These are phyloP conservation scores for Xiphophorus hellerii DNA, from an alignment of 2,113 vertebrate species.

Conservation along the genomic window DNA sequence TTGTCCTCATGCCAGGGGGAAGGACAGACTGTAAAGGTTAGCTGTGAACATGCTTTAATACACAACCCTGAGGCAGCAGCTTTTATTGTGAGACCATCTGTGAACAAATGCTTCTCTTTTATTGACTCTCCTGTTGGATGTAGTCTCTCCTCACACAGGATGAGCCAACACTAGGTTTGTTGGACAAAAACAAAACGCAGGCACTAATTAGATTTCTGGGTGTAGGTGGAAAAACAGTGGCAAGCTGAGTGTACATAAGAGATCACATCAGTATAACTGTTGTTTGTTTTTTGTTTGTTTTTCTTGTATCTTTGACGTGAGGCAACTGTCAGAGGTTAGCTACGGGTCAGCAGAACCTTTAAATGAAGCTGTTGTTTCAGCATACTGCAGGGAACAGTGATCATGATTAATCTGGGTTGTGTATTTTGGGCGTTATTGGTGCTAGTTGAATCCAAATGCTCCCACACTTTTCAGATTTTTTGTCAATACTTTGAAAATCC, in stretches of 20 bases:
- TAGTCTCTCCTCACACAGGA: conserved; percentile 34
- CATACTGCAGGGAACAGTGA: too few relatives aligned
- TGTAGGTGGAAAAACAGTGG: neutral
- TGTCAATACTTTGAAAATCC: too few relatives aligned
- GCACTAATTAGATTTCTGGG: conserved; percentile 29
- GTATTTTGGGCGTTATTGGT: too few relatives aligned
- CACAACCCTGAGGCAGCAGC: conserved; percentile 51
- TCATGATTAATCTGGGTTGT: too few relatives aligned
- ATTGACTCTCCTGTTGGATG: conserved; percentile 62
- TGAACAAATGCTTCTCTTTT: conserved; percentile 49
- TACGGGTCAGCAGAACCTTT: too few relatives aligned
- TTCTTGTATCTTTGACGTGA: too few relatives aligned
- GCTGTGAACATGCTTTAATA: conserved; percentile 43
- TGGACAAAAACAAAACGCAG: conserved; percentile 20
- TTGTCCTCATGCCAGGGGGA: conserved; percentile 34
- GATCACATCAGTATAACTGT: neutral
- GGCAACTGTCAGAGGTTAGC: too few relatives aligned
- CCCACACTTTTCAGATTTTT: too few relatives aligned
- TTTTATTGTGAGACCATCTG: conserved; percentile 59
- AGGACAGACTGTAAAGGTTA: conserved; percentile 44
- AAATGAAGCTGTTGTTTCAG: too few relatives aligned
- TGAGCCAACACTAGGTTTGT: conserved; percentile 25
- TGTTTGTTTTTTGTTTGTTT: too few relatives aligned
- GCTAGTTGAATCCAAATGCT: too few relatives aligned
- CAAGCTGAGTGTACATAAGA: neutral